Percentiles rank a stretch among this genome's conserved stretches.
Evolutionary conservation across 2,797 vertebrate genomes (phyloP).

Genomic region (Columba guinea): DNA sequence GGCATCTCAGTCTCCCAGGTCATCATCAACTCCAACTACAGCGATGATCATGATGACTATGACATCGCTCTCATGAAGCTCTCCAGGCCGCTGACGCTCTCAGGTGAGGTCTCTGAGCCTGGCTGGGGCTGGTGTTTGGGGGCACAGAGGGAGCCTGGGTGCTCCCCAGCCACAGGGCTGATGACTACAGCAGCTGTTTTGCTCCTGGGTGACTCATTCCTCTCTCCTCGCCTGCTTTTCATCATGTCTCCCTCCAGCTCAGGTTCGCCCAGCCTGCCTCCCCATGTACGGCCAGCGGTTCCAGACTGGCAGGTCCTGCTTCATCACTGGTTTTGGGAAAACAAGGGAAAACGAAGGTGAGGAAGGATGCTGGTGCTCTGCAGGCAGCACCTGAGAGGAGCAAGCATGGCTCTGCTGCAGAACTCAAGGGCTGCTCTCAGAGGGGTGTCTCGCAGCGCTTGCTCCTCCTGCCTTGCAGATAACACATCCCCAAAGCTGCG

Average conservation of each 20-base stretch:
- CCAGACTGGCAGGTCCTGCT: constrained; percentile 77
- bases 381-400: rapidly evolving
- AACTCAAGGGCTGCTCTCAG: rapidly evolving
- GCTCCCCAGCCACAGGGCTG: background rate
- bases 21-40: constrained; percentile 84
- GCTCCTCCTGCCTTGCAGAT: constrained; percentile 62
- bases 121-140: background rate
- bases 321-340: constrained; percentile 90
- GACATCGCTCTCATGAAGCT: constrained; percentile 88
- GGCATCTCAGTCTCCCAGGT: constrained; percentile 80
- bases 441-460: no score
- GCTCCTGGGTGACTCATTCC: background rate
- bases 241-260: constrained; percentile 68
- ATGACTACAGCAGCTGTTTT: background rate
- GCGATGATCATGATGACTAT: constrained; percentile 76
- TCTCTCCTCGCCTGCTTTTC: background rate
- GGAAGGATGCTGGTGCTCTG: rapidly evolving
- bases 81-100: constrained; percentile 67
- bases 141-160: background rate
- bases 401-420: rapidly evolving
- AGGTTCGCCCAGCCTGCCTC: constrained; percentile 87
- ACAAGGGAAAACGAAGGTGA: constrained; percentile 77
- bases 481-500: constrained; percentile 80
- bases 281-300: constrained; percentile 81
- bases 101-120: constrained; percentile 35